Conservation (phyloP, 2,888 invertebrate species). For the Slavum lentiscoides region DNA sequence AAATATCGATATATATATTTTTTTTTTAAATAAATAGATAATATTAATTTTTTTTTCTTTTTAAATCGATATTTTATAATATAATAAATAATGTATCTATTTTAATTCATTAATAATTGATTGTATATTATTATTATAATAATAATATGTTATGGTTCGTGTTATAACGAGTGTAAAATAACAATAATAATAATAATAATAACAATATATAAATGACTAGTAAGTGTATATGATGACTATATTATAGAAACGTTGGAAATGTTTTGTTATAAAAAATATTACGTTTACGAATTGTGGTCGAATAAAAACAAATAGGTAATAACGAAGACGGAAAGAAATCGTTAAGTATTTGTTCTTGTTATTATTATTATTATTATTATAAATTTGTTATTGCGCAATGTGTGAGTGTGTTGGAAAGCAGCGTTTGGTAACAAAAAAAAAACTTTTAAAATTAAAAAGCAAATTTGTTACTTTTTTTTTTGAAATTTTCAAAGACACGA, state of each 20-base stretch:
- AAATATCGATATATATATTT: conserved; percentile 7
- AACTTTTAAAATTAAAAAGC: neutral
- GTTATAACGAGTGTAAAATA: neutral
- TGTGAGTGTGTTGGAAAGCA: conserved; percentile 33
- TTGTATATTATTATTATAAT: neutral
- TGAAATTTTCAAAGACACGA: neutral
- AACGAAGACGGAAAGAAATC: neutral
- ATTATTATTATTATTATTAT: neutral
- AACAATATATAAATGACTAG: neutral
- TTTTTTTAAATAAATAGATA: neutral
- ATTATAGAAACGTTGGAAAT: conserved; percentile 20
- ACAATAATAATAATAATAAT: neutral
- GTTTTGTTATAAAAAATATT: neutral
- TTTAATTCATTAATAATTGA: conserved; percentile 31
- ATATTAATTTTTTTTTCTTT: conserved; percentile 4
- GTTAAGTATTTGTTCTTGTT: neutral
- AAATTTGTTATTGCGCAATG: conserved; percentile 22
- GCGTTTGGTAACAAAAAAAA: neutral
- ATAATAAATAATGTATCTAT: conserved; percentile 20
- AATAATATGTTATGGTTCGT: neutral
- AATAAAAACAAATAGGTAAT: neutral
- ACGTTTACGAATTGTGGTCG: neutral
- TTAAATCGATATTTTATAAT: conserved; percentile 2
- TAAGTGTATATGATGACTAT: conserved; percentile 7
- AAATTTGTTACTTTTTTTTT: conserved; percentile 9